These are phyloP conservation scores for Calameuta filiformis DNA, from an alignment of 2,888 invertebrate genomes.

Conservation along the genomic window DNA sequence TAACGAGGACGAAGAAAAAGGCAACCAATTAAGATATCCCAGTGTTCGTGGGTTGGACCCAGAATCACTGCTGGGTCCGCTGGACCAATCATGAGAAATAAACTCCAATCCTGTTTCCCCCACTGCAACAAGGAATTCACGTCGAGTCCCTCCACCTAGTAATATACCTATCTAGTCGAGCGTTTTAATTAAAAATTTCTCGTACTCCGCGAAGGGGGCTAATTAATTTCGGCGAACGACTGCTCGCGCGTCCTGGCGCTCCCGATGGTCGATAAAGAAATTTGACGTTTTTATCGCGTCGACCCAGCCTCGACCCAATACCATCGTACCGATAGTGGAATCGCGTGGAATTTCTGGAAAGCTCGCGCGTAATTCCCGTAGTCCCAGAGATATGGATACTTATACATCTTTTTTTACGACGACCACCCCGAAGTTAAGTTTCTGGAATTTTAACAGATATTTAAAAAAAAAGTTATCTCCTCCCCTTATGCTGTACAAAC, in stretches of 20 bases:
- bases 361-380: not conserved
- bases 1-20: conserved; percentile 31
- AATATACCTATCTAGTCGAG: conserved; percentile 21
- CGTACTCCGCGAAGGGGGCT: conserved; percentile 11
- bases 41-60: conserved; percentile 49
- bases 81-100: conserved; percentile 54
- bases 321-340: not conserved
- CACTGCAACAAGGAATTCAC: conserved; percentile 25
- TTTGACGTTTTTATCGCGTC: conserved; percentile 30
- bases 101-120: conserved; percentile 26
- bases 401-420: not conserved
- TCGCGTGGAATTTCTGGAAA: not conserved
- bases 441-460: not conserved
- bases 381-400: not conserved
- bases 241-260: conserved; percentile 4
- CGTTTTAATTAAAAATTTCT: conserved; percentile 47
- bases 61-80: conserved; percentile 26
- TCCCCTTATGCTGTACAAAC: not conserved
- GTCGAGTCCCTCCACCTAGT: conserved; percentile 10
- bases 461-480: not conserved
- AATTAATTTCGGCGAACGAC: conserved; percentile 3
- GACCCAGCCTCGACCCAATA: not conserved
- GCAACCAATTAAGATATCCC: conserved; percentile 63
- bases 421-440: not conserved
- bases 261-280: conserved; percentile 36